Percentiles rank a stretch among this genome's conserved stretches.
phyloP scores from a whole-genome alignment of 2,113 vertebrate species.

The Thamnophis sirtalis region DNA sequence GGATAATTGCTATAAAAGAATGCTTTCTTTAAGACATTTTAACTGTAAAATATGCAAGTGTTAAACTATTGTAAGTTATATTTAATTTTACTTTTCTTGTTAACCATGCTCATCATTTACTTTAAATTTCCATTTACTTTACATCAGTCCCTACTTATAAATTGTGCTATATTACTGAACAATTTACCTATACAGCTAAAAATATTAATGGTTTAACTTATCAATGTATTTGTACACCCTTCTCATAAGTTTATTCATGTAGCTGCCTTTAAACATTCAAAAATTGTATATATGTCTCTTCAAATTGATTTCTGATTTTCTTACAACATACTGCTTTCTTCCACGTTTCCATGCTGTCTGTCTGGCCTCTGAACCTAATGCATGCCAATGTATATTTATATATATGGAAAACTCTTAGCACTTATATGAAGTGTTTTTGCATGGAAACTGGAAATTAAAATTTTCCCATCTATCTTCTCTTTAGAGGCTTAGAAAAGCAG shows the following conservation, averaged over 20 bases:
- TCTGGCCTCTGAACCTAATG: not conserved
- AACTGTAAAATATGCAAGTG: not conserved
- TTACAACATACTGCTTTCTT: not conserved
- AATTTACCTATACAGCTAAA: not conserved
- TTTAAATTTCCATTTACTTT: not conserved
- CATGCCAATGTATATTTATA: not conserved
- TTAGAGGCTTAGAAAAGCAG: not conserved
- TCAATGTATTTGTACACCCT: not conserved
- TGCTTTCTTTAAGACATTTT: constrained; percentile 7
- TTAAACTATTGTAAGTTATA: constrained; percentile 10
- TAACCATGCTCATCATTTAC: not conserved
- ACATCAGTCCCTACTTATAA: not conserved
- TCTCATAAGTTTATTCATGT: not conserved
- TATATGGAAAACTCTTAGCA: not conserved
- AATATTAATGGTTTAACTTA: not conserved
- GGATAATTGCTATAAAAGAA: not conserved
- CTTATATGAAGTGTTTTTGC: not conserved
- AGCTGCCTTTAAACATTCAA: not conserved
- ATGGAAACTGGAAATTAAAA: not conserved
- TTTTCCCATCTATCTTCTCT: not conserved
- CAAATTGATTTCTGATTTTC: not conserved
- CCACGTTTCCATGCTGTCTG: not conserved
- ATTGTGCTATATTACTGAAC: not conserved
- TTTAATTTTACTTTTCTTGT: not conserved
- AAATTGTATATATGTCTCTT: not conserved